Conservation (phyloP, 1,140 invertebrate species). For the Drosophila lacertosa region DNA sequence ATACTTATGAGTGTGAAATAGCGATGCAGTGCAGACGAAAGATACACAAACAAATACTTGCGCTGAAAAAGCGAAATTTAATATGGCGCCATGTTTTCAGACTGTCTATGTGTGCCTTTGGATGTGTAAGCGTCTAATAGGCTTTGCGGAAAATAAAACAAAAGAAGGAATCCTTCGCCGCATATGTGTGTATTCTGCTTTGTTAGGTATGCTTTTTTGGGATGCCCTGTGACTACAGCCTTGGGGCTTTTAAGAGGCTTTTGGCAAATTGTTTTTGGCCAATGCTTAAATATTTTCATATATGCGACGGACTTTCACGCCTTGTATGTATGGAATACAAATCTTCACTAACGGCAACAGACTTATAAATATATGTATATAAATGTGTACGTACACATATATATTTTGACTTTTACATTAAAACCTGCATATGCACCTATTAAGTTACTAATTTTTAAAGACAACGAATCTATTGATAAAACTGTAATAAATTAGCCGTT, state of each 20-base stretch:
- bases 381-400: constrained; percentile 15
- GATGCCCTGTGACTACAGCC: constrained; percentile 46
- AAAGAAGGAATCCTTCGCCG: constrained; percentile 19
- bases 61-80: constrained; percentile 59
- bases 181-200: constrained; percentile 5
- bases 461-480: background rate
- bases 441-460: background rate
- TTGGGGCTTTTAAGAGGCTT: constrained; percentile 68
- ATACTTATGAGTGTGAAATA: constrained; percentile 52
- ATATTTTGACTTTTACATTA: background rate
- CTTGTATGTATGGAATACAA: constrained; percentile 58
- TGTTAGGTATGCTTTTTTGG: constrained; percentile 10
- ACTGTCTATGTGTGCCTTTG: constrained; percentile 35
- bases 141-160: constrained; percentile 65
- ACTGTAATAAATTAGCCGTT: background rate
- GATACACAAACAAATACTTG: constrained; percentile 59
- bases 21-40: constrained; percentile 17
- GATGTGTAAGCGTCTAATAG: constrained; percentile 51
- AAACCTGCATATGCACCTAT: background rate
- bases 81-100: constrained; percentile 62
- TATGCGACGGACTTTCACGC: constrained; percentile 58
- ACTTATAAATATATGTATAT: background rate
- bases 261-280: constrained; percentile 58
- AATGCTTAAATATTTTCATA: constrained; percentile 61
- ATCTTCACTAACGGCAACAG: constrained; percentile 28